Evolutionary conservation across 1,140 invertebrate genomes (phyloP).

Genomic region (Danaus plexippus): DNA sequence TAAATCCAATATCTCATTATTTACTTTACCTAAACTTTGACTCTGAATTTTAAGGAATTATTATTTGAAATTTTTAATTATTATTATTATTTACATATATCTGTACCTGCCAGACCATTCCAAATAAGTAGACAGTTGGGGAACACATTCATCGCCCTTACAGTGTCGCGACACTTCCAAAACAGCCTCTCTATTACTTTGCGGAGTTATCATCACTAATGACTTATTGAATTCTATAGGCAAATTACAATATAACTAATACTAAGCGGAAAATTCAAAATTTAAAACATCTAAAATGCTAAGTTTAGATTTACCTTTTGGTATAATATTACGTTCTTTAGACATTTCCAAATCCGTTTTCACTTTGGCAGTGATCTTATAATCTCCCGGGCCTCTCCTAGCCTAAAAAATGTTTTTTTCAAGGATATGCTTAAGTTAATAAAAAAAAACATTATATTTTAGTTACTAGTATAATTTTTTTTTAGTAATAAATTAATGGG

Average conservation of each 20-base stretch:
- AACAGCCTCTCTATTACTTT: conserved; percentile 14
- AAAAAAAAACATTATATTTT: no score
- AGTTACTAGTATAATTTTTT: no score
- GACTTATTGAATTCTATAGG: conserved; percentile 26
- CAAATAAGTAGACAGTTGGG: conserved; percentile 22
- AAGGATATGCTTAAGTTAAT: no score
- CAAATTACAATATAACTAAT: conserved; percentile 5
- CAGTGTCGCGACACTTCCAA: conserved; percentile 24
- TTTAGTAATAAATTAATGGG: no score
- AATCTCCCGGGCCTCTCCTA: conserved; percentile 14
- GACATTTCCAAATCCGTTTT: conserved; percentile 3
- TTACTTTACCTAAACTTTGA: no score
- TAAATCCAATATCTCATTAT: no score
- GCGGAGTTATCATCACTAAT: conserved; percentile 20
- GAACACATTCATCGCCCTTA: conserved; percentile 27
- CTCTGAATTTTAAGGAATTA: no score
- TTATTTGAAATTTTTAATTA: no score
- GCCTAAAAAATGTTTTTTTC: conserved; percentile 12
- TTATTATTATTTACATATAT: no score
- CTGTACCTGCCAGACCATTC: conserved; percentile 26
- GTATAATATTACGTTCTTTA: no score
- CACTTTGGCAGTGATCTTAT: conserved; percentile 17
- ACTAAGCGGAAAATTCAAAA: no score
- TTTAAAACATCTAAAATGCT: no score
- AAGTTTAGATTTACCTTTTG: not conserved